A percentile compares a stretch with the other conserved stretches of the same genome.
Evolutionary conservation across 2,888 invertebrate genomes (phyloP).

Genomic region (Gibbula magus): DNA sequence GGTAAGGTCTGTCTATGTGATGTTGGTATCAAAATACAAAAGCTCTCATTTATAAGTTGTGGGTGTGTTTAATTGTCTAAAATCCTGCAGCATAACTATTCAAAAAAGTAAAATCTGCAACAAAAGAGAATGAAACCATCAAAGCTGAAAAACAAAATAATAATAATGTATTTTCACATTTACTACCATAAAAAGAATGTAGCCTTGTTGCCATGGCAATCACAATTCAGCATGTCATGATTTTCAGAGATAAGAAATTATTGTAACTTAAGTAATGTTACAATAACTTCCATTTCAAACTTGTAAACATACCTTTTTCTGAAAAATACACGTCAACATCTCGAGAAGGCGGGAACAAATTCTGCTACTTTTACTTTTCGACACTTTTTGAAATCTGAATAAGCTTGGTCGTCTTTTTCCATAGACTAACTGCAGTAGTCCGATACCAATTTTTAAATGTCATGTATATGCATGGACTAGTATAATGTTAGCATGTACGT

Average conservation of each 20-base stretch:
- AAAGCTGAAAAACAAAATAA: constrained; percentile 21
- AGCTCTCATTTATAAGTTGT: constrained; percentile 6
- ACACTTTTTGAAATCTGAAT: background rate
- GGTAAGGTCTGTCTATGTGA: constrained; percentile 13
- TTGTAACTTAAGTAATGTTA: background rate
- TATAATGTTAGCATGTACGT: constrained; percentile 1
- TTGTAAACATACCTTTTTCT: background rate
- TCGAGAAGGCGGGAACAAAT: too few species aligned
- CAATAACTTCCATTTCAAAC: background rate
- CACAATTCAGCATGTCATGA: background rate
- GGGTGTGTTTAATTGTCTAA: constrained; percentile 4
- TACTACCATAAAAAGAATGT: background rate
- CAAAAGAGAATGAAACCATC: constrained; percentile 4
- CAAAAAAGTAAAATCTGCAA: background rate
- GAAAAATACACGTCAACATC: background rate
- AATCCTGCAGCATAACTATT: constrained; percentile 17
- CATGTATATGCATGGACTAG: constrained; percentile 12
- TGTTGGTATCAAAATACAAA: background rate
- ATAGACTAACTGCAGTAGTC: background rate
- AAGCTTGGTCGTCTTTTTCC: background rate
- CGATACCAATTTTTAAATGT: background rate
- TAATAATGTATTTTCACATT: constrained; percentile 1
- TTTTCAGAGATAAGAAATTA: constrained; percentile 4
- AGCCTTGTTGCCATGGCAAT: constrained; percentile 5
- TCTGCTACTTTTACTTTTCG: too few species aligned